Evolutionary conservation across 2,113 vertebrate species (phyloP).

Genomic region (Centropus unirufus): DNA sequence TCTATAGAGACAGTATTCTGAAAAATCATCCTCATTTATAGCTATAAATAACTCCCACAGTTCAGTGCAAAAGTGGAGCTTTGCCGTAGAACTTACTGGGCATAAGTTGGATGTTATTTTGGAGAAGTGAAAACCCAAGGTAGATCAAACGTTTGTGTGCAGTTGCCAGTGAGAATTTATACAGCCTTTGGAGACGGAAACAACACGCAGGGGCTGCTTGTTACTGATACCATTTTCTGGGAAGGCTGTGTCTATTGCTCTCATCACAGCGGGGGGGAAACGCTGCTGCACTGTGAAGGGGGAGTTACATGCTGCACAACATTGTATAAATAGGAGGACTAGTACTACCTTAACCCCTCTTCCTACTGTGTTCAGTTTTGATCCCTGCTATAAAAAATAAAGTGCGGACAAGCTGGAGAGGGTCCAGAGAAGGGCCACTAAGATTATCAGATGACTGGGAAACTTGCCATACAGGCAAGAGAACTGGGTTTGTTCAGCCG

Average conservation of each 20-base stretch:
- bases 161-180: not conserved
- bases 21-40: conserved; percentile 49
- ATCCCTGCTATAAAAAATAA: too few relatives aligned
- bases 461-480: too few relatives aligned
- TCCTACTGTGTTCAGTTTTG: not conserved
- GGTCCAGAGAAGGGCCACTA: too few relatives aligned
- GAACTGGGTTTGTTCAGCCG: too few relatives aligned
- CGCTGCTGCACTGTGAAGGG: not conserved
- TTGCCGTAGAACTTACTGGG: not conserved
- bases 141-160: not conserved
- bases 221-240: not conserved
- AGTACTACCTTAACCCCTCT: not conserved
- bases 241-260: not conserved
- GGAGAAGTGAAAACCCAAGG: not conserved
- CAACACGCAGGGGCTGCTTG: not conserved
- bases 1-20: conserved; percentile 61
- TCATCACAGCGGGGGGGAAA: not conserved
- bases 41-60: conserved; percentile 44
- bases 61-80: not conserved
- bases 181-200: not conserved
- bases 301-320: not conserved
- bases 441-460: too few relatives aligned
- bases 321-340: not conserved
- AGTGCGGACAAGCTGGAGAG: too few relatives aligned
- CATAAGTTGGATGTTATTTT: not conserved